Evolutionary conservation across 2,888 invertebrate species (phyloP), one percentile per base, ranked within the genome.

Genomic region (Drosophila monieri): DNA sequence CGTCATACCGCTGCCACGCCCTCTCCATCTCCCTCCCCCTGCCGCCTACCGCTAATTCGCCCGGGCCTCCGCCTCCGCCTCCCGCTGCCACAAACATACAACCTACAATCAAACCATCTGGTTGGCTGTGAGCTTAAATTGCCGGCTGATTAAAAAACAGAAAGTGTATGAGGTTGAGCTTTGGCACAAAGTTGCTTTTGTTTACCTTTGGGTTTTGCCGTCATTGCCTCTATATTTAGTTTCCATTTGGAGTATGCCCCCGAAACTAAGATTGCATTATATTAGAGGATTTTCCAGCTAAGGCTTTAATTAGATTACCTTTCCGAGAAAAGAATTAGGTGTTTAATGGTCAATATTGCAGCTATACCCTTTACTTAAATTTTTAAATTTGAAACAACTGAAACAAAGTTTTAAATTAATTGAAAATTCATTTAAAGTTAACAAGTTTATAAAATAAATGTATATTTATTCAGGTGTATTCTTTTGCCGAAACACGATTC

Each of bases 171-270:
- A 14, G 1, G 6, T 9, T 32, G 9, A 44, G 30, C 39, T 30
- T 21, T 48, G n/a, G 3, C 55, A 21, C 18, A 32, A 55, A 18
- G 59, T 68, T 74, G 64, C 62, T 74, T 60, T 65, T 73, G 73
- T 68, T 77, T 77, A 65, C 79, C 70, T 77, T 75, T 85, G 64
- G 65, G n/a, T 75, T 85, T 81, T 61, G 61, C 64, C 21, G 37
- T 57, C 60, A 66, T 78, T 51, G 49, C 15, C 37, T 25, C 46
- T n/a, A 49, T 12, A 32, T 32, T n/a, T 53, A 51, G 56, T 46
- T 51, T 67, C 18, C 44, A 56, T 32, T 30, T 68, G 39, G 25
- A 39, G 12, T 46, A 56, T 68, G 46, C 14, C 56, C 32, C 25
- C 30, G 15, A 30, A 46, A 4, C 9, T 3, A 6, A 46, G 18